A percentile compares a stretch with the other conserved stretches of the same genome.
Evolutionary conservation across 2,113 vertebrate species (phyloP).

Genomic region (Phocoena sinus): DNA sequence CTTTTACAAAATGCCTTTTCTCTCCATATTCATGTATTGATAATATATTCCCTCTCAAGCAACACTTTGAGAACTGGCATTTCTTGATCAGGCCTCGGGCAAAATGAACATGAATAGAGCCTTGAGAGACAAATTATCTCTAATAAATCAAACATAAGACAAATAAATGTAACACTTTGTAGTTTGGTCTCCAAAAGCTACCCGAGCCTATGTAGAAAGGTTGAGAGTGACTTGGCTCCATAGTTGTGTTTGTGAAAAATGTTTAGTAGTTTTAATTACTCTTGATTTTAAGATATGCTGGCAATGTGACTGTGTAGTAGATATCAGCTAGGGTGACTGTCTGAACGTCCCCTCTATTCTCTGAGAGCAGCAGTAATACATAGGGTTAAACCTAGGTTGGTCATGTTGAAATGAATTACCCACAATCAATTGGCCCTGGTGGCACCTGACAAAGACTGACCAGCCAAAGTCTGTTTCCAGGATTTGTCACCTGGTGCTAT

Average conservation of each 20-base stretch:
- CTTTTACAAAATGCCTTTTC: not conserved
- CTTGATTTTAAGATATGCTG: not conserved
- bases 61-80: not conserved
- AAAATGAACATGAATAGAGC: not conserved
- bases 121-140: not conserved
- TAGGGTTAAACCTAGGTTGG: not conserved
- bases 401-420: not conserved
- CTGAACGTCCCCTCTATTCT: not conserved
- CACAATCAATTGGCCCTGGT: not conserved
- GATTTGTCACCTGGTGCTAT: not conserved
- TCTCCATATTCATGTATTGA: not conserved
- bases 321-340: not conserved
- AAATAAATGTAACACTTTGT: not conserved
- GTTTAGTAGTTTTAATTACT: not conserved
- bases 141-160: not conserved
- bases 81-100: not conserved
- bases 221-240: not conserved
- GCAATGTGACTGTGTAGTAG: not conserved
- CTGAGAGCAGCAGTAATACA: not conserved
- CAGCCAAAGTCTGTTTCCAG: not conserved
- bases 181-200: not conserved
- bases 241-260: not conserved
- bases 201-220: not conserved
- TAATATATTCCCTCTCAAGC: not conserved
- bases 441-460: not conserved